Evolutionary conservation across 1,140 invertebrate species (phyloP), one percentile per base, ranked within the genome.

Genomic region (Lordiphosa collinella): DNA sequence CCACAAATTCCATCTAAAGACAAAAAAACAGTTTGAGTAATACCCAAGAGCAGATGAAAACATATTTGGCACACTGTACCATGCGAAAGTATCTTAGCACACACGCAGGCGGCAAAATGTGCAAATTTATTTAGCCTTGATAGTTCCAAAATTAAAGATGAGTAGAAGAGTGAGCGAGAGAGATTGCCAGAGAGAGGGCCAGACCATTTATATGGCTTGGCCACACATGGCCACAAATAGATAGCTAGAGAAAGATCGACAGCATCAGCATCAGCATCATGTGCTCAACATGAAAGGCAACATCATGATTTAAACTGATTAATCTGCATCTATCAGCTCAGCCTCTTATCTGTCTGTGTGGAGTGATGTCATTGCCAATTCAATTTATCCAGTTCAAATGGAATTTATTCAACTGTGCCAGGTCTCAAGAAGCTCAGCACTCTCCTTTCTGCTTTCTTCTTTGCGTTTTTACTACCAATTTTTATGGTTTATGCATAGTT

Each of bases 101-200:
- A 47, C 46, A 64, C 54, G 36, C 51, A 51, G 50, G 53, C 34
- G 50, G 53, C 34, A 38, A 75, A 71, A 78, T 78, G 73, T 78
- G 74, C 74, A 68, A 78, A 78, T 78, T 78, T 72, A 78, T 78
- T 78, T 78, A 78, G 73, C 74, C 74, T 78, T 78, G 74, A 78
- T 78, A 60, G 47, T 59, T 67, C 63, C 40, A 53, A 78, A 78
- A 78, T 72, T 72, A 68, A 78, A 78, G 68, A 68, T 47, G 41
- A 12, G 32, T 31, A 16, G 5, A 9, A 11, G 25, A 41, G 31
- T 9, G 8, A 2, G 10, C 4, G 9, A 10, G 31, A 31, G 5
- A 16, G 36, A n/a, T 4, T 14, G 22, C 12, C 13, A 22, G 36
- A 16, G n/a, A 34, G 56, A 10, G 46, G 16, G 46, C 36, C 25